Percentiles rank a stretch among this genome's conserved stretches.
phyloP scores from a whole-genome alignment of 2,113 vertebrate species.

The Calyptommatus sinebrachiatus region DNA sequence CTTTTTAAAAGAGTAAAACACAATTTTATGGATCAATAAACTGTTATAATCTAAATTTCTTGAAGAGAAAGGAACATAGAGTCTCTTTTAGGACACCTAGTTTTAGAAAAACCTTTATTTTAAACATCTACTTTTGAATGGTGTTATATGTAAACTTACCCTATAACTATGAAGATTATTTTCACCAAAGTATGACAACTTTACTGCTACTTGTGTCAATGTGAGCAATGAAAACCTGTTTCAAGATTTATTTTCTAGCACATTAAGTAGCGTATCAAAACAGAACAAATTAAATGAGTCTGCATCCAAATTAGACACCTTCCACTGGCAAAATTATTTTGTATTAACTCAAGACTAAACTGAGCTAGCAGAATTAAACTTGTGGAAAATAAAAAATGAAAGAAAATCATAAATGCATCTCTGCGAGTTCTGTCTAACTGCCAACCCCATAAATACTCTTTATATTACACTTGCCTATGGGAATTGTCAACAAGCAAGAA shows the following conservation, averaged over 20 bases:
- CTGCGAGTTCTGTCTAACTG: slow-evolving; percentile 11
- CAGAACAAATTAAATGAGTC: slow-evolving; percentile 74
- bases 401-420: slow-evolving; percentile 19
- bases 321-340: slow-evolving; percentile 61
- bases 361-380: slow-evolving; percentile 36
- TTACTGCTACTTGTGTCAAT: slow-evolving; percentile 61
- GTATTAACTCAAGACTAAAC: slow-evolving; percentile 57
- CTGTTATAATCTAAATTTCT: slow-evolving; percentile 59
- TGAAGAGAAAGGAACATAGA: slow-evolving; percentile 57
- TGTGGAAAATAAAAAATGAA: slow-evolving; percentile 36
- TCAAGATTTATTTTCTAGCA: slow-evolving; percentile 64
- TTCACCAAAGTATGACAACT: slow-evolving; percentile 58
- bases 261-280: slow-evolving; percentile 69
- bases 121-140: slow-evolving; percentile 31
- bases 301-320: slow-evolving; percentile 70
- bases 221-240: slow-evolving; percentile 59
- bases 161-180: slow-evolving; percentile 38
- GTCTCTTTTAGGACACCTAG: slow-evolving; percentile 60
- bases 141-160: slow-evolving; percentile 53
- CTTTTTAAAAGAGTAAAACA: slow-evolving; percentile 42
- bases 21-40: slow-evolving; percentile 59
- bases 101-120: slow-evolving; percentile 53
- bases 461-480: background rate
- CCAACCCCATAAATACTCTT: slow-evolving; percentile 14
- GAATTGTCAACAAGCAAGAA: background rate